Conservation (phyloP, 2,113 vertebrate genomes). For the Microcebus griseorufus region DNA sequence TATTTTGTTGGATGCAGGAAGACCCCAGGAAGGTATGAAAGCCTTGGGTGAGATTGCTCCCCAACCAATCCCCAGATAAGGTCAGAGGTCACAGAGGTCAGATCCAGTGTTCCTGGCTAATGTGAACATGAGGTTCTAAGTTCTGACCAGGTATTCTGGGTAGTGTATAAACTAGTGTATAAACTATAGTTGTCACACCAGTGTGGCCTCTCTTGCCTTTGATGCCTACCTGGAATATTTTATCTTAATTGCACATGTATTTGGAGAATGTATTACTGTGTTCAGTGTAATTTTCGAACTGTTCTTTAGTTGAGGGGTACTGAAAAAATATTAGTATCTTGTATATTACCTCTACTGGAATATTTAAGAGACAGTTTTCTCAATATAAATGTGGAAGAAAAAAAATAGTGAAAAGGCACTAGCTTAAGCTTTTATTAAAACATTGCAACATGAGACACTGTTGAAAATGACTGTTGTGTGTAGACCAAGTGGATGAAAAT, state of each 20-base stretch:
- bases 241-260: not conserved
- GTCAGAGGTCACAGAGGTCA: not conserved
- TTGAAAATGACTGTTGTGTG: not conserved
- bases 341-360: not conserved
- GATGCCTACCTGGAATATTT: not conserved
- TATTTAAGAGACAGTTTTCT: not conserved
- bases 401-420: not conserved
- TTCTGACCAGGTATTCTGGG: too few species aligned
- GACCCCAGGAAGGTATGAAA: accelerated
- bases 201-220: accelerated
- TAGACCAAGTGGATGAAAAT: not conserved
- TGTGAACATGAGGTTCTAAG: not conserved
- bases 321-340: not conserved
- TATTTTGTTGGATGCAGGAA: accelerated
- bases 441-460: not conserved
- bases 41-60: not conserved
- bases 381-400: not conserved
- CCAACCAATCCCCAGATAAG: not conserved
- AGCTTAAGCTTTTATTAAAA: not conserved
- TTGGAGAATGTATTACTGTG: not conserved
- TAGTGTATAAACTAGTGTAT: accelerated
- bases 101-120: not conserved
- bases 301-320: not conserved
- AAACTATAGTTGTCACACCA: accelerated
- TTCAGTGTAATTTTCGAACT: not conserved